Percentiles rank a stretch among this genome's conserved stretches.
phyloP scores from a whole-genome alignment of 2,888 invertebrate species.

The Marronus borbonicus region DNA sequence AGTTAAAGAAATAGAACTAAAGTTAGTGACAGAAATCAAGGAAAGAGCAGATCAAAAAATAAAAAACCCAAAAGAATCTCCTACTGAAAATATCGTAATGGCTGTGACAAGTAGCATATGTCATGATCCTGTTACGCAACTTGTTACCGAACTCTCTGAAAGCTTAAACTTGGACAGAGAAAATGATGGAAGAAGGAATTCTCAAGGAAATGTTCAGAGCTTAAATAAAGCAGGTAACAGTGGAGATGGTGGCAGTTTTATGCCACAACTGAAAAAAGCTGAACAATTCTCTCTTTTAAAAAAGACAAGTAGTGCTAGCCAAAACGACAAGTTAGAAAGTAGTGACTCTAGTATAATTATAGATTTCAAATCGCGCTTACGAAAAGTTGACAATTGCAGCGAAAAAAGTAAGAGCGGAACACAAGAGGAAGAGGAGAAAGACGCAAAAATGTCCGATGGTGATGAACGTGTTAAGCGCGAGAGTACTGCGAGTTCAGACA shows the following conservation, averaged over 20 bases:
- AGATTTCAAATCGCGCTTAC: constrained; percentile 87
- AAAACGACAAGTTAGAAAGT: constrained; percentile 73
- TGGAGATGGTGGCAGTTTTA: constrained; percentile 70
- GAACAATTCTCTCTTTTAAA: constrained; percentile 71
- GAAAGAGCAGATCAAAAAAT: constrained; percentile 81
- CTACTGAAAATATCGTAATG: constrained; percentile 64
- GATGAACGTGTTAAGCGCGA: constrained; percentile 69
- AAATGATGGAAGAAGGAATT: constrained; percentile 64
- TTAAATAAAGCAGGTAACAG: constrained; percentile 44
- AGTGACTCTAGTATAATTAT: constrained; percentile 78
- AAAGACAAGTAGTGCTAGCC: constrained; percentile 58
- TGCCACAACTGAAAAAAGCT: constrained; percentile 82
- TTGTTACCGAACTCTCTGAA: constrained; percentile 89
- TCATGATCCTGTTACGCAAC: constrained; percentile 83
- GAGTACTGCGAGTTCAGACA: constrained; percentile 69
- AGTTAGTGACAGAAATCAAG: constrained; percentile 88
- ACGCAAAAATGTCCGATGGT: constrained; percentile 56
- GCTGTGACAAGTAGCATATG: constrained; percentile 72
- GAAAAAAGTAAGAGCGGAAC: constrained; percentile 65
- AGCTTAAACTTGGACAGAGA: constrained; percentile 80
- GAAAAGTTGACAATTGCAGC: constrained; percentile 81
- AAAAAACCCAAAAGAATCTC: constrained; percentile 73
- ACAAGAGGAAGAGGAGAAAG: constrained; percentile 60
- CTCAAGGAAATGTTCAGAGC: constrained; percentile 54
- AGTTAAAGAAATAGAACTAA: constrained; percentile 89